Evolutionary conservation across 2,888 invertebrate genomes (phyloP), one percentile per base, ranked within the genome.

Genomic region (Anoplius nigerrimus): DNA sequence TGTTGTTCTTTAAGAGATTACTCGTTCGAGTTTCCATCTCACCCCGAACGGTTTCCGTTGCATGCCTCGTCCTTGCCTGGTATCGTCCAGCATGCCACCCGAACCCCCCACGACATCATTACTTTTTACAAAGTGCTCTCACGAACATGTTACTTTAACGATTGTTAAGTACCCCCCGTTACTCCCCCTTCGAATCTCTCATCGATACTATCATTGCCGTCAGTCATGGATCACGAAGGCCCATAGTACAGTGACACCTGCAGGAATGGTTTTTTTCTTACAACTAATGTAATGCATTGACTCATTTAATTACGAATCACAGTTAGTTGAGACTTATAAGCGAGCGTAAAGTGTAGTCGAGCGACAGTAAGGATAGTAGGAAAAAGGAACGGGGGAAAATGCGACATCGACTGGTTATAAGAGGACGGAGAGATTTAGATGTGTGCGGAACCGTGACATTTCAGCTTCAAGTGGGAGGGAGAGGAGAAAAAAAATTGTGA

Each of bases 151-250:
- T 52, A 21, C 15, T 52, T 21, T 52, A 4, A 48, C 22, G 21
- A 21, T 48, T 48, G 34, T 34, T 34, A 34, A 34, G 4, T 48
- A n/a, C 48, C 48, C 13, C n/a, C 48, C 16, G 16, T 21, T 52
- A 52, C 24, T n/a, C n/a, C n/a, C 24, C 16, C 34, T 48, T 48
- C 46, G 6, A 22, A 45, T 16, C 27, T 58, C 21, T 46, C 43
- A 45, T 58, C 24, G 18, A 46, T 22, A 58, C 21, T 46, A 48
- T 46, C 45, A 24, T 24, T 64, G 71, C 60, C 77, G 75, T 77
- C 66, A 54, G 75, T 74, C 77, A 75, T 77, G 67, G 67, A 75
- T 78, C 75, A 75, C 69, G 62, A 78, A 70, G 69, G 69, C 73
- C 75, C 78, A 75, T 75, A 75, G 68, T 69, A 76, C 67, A 66